phyloP scores from a whole-genome alignment of 2,797 vertebrate species.

The Notolepis coatsorum region DNA sequence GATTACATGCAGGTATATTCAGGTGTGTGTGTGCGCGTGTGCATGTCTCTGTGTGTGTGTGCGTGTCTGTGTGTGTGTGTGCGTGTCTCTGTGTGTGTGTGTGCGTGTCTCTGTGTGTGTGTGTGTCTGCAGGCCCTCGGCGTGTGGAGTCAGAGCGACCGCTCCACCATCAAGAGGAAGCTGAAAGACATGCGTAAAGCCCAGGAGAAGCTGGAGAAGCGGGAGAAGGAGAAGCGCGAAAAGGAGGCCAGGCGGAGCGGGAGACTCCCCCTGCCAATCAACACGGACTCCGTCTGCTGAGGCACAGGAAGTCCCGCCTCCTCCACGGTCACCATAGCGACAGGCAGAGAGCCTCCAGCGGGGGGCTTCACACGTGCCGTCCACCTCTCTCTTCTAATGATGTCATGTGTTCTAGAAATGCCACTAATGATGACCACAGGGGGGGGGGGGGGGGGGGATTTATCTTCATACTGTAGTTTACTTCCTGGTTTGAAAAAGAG shows the following conservation, averaged over 20 bases:
- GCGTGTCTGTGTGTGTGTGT: no score
- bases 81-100: no score
- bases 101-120: no score
- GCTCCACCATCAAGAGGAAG: constrained; percentile 91
- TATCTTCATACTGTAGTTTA: constrained; percentile 10
- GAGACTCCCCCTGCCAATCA: constrained; percentile 76
- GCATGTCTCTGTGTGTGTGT: no score
- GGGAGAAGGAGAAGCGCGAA: constrained; percentile 88
- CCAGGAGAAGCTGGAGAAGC: constrained; percentile 92
- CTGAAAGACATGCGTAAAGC: constrained; percentile 91
- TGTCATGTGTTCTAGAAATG: constrained; percentile 8
- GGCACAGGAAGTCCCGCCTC: constrained; percentile 1
- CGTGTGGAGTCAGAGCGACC: constrained; percentile 89
- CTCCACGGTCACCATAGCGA: constrained; percentile 5
- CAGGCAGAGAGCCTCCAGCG: constrained; percentile 7
- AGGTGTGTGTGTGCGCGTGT: no score
- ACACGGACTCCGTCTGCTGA: constrained; percentile 89
- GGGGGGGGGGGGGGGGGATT: constrained; percentile 10
- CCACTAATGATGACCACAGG: constrained; percentile 2
- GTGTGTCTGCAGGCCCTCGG: constrained; percentile 79
- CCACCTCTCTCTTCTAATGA: constrained; percentile 9
- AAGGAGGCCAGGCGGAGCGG: constrained; percentile 86
- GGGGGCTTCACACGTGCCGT: constrained; percentile 5
- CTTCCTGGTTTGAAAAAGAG: background rate
- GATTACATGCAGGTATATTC: no score